phyloP scores from a whole-genome alignment of 2,797 vertebrate genomes.

The Danio jaintianensis region DNA sequence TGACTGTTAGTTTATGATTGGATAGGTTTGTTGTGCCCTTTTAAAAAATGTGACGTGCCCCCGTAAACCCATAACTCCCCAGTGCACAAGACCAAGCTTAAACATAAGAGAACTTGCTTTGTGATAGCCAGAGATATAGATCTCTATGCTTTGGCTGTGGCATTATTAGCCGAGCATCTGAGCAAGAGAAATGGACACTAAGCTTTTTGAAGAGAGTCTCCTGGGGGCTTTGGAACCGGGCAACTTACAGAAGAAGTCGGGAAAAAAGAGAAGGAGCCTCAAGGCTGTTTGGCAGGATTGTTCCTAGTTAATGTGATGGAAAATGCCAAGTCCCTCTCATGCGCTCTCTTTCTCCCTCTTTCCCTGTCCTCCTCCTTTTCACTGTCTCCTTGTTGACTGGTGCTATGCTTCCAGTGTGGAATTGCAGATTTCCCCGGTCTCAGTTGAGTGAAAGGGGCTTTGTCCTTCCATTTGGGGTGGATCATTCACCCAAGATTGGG shows the following conservation, averaged over 20 bases:
- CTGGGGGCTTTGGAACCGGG: slow-evolving; percentile 54
- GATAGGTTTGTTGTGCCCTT: slow-evolving; percentile 76
- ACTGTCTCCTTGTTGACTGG: slow-evolving; percentile 66
- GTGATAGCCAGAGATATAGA: slow-evolving; percentile 74
- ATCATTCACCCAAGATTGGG: slow-evolving; percentile 74
- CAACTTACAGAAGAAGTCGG: slow-evolving; percentile 41
- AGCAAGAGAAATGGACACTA: slow-evolving; percentile 70
- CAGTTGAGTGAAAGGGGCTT: slow-evolving; percentile 75
- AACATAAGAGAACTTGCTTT: slow-evolving; percentile 73
- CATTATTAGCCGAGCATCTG: slow-evolving; percentile 79
- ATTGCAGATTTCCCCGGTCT: slow-evolving; percentile 73
- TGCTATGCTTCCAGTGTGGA: slow-evolving; percentile 74
- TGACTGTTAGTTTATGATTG: slow-evolving; percentile 76
- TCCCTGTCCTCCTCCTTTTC: slow-evolving; percentile 14
- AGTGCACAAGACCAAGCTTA: slow-evolving; percentile 66
- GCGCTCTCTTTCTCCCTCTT: slow-evolving; percentile 25
- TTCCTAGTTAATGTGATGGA: slow-evolving; percentile 61
- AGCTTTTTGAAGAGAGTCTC: slow-evolving; percentile 62
- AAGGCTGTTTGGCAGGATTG: slow-evolving; percentile 57
- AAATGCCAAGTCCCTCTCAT: slow-evolving; percentile 55
- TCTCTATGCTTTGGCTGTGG: slow-evolving; percentile 75
- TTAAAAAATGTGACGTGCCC: slow-evolving; percentile 73
- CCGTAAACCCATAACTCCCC: slow-evolving; percentile 67
- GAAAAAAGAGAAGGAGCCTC: slow-evolving; percentile 53
- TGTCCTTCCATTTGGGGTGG: slow-evolving; percentile 75